Conservation (phyloP, 2,888 invertebrate species). For the Schrankia costaestrigalis region DNA sequence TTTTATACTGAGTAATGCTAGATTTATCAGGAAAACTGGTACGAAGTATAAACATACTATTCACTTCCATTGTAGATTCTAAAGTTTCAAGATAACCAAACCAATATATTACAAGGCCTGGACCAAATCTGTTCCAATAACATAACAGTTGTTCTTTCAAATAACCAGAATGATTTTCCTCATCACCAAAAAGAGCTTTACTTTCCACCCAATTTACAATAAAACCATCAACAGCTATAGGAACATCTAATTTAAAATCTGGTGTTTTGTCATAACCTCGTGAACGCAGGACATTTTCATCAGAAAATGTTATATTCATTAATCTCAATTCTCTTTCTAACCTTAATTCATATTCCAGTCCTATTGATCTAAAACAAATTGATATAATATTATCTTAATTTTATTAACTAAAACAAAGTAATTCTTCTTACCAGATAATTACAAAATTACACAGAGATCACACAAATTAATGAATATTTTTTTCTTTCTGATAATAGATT, state of each 20-base stretch:
- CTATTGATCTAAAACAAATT: conserved; percentile 82
- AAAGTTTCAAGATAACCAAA: conserved; percentile 90
- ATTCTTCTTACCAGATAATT: too few relatives aligned
- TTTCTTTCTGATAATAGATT: too few relatives aligned
- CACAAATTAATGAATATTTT: too few relatives aligned
- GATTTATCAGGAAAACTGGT: conserved; percentile 76
- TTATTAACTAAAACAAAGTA: too few relatives aligned
- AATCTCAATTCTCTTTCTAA: conserved; percentile 82
- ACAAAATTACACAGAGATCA: too few relatives aligned
- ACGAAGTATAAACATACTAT: conserved; percentile 79
- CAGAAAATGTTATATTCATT: conserved; percentile 76
- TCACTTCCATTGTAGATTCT: conserved; percentile 84
- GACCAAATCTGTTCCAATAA: conserved; percentile 96
- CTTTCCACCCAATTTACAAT: conserved; percentile 98
- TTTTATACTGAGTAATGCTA: conserved; percentile 71
- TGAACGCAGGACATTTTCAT: conserved; percentile 89
- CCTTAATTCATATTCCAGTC: conserved; percentile 91
- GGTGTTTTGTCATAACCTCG: conserved; percentile 97
- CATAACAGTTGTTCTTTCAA: conserved; percentile 91
- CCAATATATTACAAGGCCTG: conserved; percentile 97
- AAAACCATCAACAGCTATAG: conserved; percentile 91
- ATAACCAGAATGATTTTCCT: conserved; percentile 89
- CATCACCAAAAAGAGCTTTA: conserved; percentile 96
- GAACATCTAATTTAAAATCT: conserved; percentile 94
- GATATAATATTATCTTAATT: neutral